These are phyloP conservation scores for Epizoanthus scotinus DNA, from an alignment of 92 coral and sea anemone species.

Conservation along the genomic window DNA sequence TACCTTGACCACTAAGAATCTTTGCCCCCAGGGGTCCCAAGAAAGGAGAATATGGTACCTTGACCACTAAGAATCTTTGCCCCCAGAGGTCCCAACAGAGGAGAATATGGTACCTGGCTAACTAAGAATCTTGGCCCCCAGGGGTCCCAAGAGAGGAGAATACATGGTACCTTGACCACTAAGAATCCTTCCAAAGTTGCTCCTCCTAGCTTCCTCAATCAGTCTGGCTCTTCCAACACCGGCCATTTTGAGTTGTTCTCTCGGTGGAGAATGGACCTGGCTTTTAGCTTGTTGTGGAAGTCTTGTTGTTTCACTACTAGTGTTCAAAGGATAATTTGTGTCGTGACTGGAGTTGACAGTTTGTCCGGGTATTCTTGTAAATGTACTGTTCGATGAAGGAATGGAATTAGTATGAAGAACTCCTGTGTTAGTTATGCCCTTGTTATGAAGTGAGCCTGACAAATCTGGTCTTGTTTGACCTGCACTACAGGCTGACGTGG, in stretches of 20 bases:
- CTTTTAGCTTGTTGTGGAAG: not conserved
- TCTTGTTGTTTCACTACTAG: not conserved
- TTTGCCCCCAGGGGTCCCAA: not conserved
- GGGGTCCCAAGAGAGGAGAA: not conserved
- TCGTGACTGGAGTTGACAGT: not conserved
- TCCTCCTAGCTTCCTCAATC: slow-evolving; percentile 70
- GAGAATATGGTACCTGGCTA: not conserved
- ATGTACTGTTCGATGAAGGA: not conserved
- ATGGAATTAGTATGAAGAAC: not conserved
- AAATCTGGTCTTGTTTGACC: not conserved
- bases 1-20: slow-evolving; percentile 36
- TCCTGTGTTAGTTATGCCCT: not conserved
- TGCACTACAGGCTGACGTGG: not conserved
- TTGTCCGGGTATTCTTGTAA: not conserved
- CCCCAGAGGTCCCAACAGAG: not conserved
- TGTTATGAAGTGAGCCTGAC: not conserved
- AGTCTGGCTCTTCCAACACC: slow-evolving; percentile 85
- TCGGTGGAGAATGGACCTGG: slow-evolving; percentile 6
- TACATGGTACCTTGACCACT: slow-evolving; percentile 29
- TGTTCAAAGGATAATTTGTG: not conserved
- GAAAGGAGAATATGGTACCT: slow-evolving; percentile 7
- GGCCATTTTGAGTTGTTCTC: slow-evolving; percentile 23
- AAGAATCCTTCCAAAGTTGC: slow-evolving; percentile 75
- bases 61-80: slow-evolving; percentile 47
- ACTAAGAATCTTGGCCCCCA: not conserved